Evolutionary conservation across 2,797 vertebrate genomes (phyloP).

Genomic region (Gymnoscopelus braueri): DNA sequence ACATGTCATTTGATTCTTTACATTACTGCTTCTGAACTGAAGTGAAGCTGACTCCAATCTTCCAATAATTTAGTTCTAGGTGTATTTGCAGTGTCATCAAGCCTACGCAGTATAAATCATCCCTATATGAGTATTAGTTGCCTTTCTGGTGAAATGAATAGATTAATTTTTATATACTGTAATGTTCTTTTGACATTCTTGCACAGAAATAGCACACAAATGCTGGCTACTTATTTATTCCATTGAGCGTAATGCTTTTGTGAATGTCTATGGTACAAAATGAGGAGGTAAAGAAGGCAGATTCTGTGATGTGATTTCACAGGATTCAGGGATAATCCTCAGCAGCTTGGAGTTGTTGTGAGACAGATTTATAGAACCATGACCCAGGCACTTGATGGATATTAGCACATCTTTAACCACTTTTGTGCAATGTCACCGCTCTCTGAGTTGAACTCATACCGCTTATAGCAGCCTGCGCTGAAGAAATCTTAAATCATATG

Average conservation of each 20-base stretch:
- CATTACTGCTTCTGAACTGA: neutral
- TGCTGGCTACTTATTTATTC: neutral
- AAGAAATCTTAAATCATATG: too few species aligned
- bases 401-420: too few species aligned
- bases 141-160: neutral
- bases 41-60: conserved; percentile 4
- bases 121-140: conserved; percentile 4
- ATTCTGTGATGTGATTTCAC: neutral
- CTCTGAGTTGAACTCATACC: too few species aligned
- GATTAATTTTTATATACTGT: neutral
- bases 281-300: neutral
- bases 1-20: neutral
- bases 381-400: too few species aligned
- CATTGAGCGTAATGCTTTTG: neutral
- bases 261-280: neutral
- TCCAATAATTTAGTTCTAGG: neutral
- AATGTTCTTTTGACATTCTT: conserved; percentile 8
- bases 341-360: conserved; percentile 4
- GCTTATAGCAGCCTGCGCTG: too few species aligned
- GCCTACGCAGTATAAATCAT: conserved; percentile 15
- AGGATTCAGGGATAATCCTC: conserved; percentile 26
- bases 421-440: too few species aligned
- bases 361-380: neutral
- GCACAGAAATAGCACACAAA: neutral
- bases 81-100: neutral